These are phyloP conservation scores for Oscheius sp. DNA, from an alignment of 2,888 invertebrate genomes.

Conservation along the genomic window DNA sequence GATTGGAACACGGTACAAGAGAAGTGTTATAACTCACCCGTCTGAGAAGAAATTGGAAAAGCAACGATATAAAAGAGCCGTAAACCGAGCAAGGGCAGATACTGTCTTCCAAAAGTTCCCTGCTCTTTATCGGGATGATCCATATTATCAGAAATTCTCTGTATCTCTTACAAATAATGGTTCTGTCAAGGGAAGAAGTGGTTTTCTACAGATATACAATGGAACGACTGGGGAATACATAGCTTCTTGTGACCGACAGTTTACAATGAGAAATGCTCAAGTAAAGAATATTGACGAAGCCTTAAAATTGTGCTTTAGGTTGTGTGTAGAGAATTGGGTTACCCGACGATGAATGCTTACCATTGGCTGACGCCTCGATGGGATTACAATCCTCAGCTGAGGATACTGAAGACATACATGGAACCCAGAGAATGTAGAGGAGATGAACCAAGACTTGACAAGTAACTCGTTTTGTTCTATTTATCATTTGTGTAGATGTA, in stretches of 20 bases:
- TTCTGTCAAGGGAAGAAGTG: constrained; percentile 52
- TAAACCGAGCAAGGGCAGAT: constrained; percentile 53
- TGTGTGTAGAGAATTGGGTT: constrained; percentile 91
- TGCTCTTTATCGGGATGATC: constrained; percentile 67
- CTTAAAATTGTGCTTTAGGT: constrained; percentile 74
- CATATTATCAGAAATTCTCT: constrained; percentile 68
- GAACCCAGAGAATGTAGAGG: constrained; percentile 84
- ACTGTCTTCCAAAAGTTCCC: constrained; percentile 69
- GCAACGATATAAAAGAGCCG: constrained; percentile 26
- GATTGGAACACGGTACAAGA: constrained; percentile 58
- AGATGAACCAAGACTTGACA: constrained; percentile 79
- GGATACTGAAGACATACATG: constrained; percentile 93
- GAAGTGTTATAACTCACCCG: constrained; percentile 25
- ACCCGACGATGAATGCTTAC: constrained; percentile 88
- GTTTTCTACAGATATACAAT: constrained; percentile 83
- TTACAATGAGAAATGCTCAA: constrained; percentile 90
- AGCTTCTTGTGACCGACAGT: constrained; percentile 92
- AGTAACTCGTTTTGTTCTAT: too few species aligned
- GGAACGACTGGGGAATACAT: constrained; percentile 94
- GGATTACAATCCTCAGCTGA: constrained; percentile 88
- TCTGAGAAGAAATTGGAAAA: background rate
- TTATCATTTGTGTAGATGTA: too few species aligned
- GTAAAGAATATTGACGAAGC: background rate
- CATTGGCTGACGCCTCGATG: constrained; percentile 87
- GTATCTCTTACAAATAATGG: constrained; percentile 59